These are phyloP conservation scores for Aegypius monachus DNA, from an alignment of 2,113 vertebrate genomes.

Conservation along the genomic window DNA sequence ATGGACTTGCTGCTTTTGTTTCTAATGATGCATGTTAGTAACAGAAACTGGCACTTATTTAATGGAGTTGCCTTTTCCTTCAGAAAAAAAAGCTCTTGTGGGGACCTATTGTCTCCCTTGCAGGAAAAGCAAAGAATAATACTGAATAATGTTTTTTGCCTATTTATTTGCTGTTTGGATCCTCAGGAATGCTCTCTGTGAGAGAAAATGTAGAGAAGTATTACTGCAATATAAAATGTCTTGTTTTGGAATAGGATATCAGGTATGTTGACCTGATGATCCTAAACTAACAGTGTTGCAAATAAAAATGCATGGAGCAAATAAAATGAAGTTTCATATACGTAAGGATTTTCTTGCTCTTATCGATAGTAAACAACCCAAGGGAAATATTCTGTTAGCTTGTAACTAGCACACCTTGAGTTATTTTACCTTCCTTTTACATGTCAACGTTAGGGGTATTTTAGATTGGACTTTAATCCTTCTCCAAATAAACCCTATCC, in stretches of 20 bases:
- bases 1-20: neutral
- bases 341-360: neutral
- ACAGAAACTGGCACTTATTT: neutral
- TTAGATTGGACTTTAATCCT: neutral
- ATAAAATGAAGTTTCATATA: neutral
- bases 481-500: neutral
- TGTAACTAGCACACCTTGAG: neutral
- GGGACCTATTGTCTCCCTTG: neutral
- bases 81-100: neutral
- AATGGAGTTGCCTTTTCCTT: neutral
- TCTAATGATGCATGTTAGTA: neutral
- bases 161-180: neutral
- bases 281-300: neutral
- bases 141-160: neutral
- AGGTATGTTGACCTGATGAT: neutral
- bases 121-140: neutral
- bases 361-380: neutral
- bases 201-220: neutral
- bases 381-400: neutral
- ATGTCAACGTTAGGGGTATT: neutral
- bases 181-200: neutral
- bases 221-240: neutral
- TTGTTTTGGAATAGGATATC: neutral
- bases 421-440: neutral
- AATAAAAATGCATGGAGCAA: neutral